phyloP scores from a whole-genome alignment of 1,140 invertebrate species.

The Megalonaias nervosa region DNA sequence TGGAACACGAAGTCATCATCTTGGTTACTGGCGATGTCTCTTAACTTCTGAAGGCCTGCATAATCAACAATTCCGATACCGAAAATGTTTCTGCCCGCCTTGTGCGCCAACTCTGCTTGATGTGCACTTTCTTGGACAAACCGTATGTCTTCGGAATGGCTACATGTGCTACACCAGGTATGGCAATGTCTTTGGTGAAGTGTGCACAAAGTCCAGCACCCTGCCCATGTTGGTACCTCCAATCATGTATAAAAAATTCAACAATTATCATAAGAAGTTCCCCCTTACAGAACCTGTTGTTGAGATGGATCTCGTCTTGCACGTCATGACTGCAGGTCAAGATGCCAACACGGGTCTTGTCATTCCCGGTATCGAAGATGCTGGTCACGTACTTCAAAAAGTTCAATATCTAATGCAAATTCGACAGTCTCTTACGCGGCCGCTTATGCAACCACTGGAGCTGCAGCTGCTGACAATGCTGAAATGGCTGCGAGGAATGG shows the following conservation, averaged over 20 bases:
- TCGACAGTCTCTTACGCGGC: too few relatives aligned
- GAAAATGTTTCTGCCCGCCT: slow-evolving; percentile 56
- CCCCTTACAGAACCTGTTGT: slow-evolving; percentile 15
- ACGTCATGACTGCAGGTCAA: slow-evolving; percentile 48
- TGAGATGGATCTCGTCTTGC: slow-evolving; percentile 40
- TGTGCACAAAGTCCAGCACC: slow-evolving; percentile 42
- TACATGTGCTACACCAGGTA: slow-evolving; percentile 40
- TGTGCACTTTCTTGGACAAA: slow-evolving; percentile 46
- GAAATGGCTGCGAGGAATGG: too few relatives aligned
- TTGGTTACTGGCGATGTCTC: slow-evolving; percentile 39
- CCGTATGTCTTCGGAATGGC: slow-evolving; percentile 62
- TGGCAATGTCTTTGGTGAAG: slow-evolving; percentile 30
- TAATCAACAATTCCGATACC: slow-evolving; percentile 60
- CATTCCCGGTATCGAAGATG: slow-evolving; percentile 45
- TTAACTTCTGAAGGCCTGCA: slow-evolving; percentile 49
- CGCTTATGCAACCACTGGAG: too few relatives aligned
- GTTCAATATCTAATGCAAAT: slow-evolving; percentile 47
- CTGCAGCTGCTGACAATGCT: too few relatives aligned
- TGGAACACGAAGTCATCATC: slow-evolving; percentile 33
- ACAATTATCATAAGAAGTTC: slow-evolving; percentile 32
- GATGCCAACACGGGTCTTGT: slow-evolving; percentile 54
- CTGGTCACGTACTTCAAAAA: slow-evolving; percentile 52
- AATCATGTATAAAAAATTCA: slow-evolving; percentile 30
- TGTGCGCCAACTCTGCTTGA: slow-evolving; percentile 44
- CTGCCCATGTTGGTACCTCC: slow-evolving; percentile 51